Base-by-base conservation (phyloP, 2,797 vertebrate genomes). In the Erethizon dorsatum region DNA sequence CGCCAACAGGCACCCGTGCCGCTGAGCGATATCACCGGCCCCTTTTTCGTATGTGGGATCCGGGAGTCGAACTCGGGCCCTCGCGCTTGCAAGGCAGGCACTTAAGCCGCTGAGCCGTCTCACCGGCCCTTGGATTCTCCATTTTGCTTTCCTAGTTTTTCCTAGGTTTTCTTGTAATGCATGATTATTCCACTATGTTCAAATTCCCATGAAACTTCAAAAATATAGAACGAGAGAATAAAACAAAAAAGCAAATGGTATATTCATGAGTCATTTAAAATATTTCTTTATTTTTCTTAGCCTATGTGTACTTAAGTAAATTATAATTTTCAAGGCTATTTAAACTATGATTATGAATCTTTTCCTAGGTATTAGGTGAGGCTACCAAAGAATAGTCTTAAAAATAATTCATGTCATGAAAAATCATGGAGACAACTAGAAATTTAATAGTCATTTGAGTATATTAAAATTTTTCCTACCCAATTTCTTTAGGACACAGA, bases 271-370 rank as follows among this genome's bases (percentile, higher is more conserved):
- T 83, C 17, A 75, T 52, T 22, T 63, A 47, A 83, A 47, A 56
- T 56, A 73, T 41, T 82, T 69, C 13, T 50, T 45, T 54, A 41
- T 89, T 87, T 89, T 31, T 82, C 54, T 77, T 90, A 50, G 5
- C 14, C 67, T 41, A 17, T 59, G 20, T 73, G 6, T 33, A 18
- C n/a, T 78, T 78, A 26, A 31, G 12, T 54, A 59, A 54, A 2
- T 56, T 78, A 83, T 88, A n/a, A 69, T 91, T 77, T 83, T 88
- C 41, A 87, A 83, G 31, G 11, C 1, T 59, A 71, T 88, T 85
- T 65, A 50, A 61, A 14, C 67, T 80, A 15, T 45, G 63, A 88
- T 54, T 56, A 5, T 67, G 59, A 63, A 45, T 69, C 77, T 94
- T 82, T 82, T 80, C 50, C 57, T 92, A 26, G 41, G 15, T 52